phyloP scores from a whole-genome alignment of 2,797 vertebrate genomes.

The Muscicapa comitata region DNA sequence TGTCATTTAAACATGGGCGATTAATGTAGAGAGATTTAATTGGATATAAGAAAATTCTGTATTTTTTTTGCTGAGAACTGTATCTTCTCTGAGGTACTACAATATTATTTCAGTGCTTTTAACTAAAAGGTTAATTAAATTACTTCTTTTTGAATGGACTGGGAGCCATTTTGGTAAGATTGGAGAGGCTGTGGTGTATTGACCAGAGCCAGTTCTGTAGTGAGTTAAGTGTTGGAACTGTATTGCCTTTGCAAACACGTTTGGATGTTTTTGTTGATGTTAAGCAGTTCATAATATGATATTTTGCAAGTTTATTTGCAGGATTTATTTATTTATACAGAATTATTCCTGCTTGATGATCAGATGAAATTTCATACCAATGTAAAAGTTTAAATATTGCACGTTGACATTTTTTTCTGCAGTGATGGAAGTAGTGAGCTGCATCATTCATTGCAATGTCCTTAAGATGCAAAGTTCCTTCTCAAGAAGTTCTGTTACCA shows the following conservation, averaged over 20 bases:
- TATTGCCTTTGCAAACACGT: rapidly evolving
- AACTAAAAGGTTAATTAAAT: not conserved
- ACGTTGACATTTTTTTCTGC: not conserved
- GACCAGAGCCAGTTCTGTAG: not conserved
- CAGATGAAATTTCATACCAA: not conserved
- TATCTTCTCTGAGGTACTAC: not conserved
- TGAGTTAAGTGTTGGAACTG: not conserved
- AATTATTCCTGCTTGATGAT: not conserved
- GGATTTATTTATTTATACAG: not conserved
- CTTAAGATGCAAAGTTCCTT: not conserved
- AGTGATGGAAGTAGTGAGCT: not conserved
- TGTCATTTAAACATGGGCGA: not conserved
- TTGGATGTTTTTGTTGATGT: not conserved
- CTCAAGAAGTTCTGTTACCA: not conserved
- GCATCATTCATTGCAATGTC: not conserved
- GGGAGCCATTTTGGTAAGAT: not conserved
- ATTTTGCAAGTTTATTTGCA: not conserved
- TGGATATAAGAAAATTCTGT: not conserved
- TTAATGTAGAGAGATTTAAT: not conserved
- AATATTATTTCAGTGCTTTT: not conserved
- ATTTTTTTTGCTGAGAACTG: not conserved
- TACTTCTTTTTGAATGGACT: not conserved
- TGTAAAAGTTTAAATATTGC: not conserved
- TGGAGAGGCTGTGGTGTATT: not conserved
- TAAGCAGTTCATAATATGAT: not conserved